These are phyloP conservation scores for Drosophila watanabei DNA, from an alignment of 1,140 invertebrate species.

Conservation along the genomic window DNA sequence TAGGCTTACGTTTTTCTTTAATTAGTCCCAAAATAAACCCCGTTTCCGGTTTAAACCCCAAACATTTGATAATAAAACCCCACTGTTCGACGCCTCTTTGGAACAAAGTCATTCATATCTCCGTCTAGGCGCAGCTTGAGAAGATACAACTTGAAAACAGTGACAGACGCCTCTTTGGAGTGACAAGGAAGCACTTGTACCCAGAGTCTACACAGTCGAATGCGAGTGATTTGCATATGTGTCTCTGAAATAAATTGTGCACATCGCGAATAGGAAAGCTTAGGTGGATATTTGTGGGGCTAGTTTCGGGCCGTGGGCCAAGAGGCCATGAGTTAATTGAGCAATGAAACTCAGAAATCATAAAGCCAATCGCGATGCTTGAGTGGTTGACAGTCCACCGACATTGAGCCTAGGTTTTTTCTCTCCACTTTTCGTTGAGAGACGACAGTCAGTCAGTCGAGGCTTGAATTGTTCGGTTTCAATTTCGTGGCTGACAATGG, in stretches of 20 bases:
- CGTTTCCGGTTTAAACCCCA: neutral
- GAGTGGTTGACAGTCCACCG: slow-evolving; percentile 50
- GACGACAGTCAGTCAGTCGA: slow-evolving; percentile 47
- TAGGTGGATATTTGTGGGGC: slow-evolving; percentile 16
- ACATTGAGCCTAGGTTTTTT: slow-evolving; percentile 51
- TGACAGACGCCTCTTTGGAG: slow-evolving; percentile 61
- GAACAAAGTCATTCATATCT: slow-evolving; percentile 25
- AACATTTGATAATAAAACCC: neutral
- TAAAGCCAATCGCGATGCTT: slow-evolving; percentile 45
- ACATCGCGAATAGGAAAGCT: slow-evolving; percentile 17
- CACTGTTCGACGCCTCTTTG: slow-evolving; percentile 34
- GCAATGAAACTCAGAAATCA: slow-evolving; percentile 51
- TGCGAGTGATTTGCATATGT: slow-evolving; percentile 40
- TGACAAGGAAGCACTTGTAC: slow-evolving; percentile 74
- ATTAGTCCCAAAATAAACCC: neutral
- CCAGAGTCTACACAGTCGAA: slow-evolving; percentile 7
- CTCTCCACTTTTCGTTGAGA: slow-evolving; percentile 27
- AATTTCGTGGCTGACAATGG: slow-evolving; percentile 82
- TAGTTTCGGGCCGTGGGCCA: slow-evolving; percentile 48
- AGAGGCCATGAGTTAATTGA: slow-evolving; percentile 73
- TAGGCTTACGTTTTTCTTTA: neutral
- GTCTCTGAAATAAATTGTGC: slow-evolving; percentile 26
- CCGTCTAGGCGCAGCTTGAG: slow-evolving; percentile 58
- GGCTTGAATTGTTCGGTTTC: slow-evolving; percentile 76
- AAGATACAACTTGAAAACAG: slow-evolving; percentile 51